phyloP scores from a whole-genome alignment of 1,140 invertebrate species.

The Galleria mellonella region DNA sequence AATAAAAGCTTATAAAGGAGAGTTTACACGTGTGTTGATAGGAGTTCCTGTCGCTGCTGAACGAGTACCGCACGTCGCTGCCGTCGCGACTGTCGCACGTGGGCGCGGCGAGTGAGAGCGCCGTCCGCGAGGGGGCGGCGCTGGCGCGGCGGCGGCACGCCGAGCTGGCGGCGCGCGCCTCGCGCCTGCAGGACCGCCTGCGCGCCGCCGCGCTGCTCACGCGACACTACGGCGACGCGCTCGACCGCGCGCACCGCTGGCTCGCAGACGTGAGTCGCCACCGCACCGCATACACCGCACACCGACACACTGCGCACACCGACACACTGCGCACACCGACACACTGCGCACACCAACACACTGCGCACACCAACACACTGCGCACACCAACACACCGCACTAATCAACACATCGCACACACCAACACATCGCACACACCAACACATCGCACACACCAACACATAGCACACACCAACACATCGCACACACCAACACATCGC shows the following conservation, averaged over 20 bases:
- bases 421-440: no score
- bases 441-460: no score
- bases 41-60: constrained; percentile 87
- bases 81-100: constrained; percentile 87
- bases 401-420: no score
- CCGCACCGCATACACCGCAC: not conserved
- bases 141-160: constrained; percentile 83
- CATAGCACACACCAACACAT: no score
- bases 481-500: no score
- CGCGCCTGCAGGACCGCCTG: constrained; percentile 86
- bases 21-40: constrained; percentile 13
- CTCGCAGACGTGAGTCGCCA: constrained; percentile 76
- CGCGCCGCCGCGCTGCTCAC: constrained; percentile 86
- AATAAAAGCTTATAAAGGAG: no score
- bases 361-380: no score
- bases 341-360: no score
- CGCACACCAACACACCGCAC: no score
- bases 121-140: constrained; percentile 36
- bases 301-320: not conserved
- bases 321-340: no score
- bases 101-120: constrained; percentile 75
- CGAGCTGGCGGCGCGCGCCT: constrained; percentile 84
- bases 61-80: constrained; percentile 88
- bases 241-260: constrained; percentile 90
- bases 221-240: constrained; percentile 86